Evolutionary conservation across 2,797 vertebrate genomes (phyloP).

Genomic region (Cygnus olor): DNA sequence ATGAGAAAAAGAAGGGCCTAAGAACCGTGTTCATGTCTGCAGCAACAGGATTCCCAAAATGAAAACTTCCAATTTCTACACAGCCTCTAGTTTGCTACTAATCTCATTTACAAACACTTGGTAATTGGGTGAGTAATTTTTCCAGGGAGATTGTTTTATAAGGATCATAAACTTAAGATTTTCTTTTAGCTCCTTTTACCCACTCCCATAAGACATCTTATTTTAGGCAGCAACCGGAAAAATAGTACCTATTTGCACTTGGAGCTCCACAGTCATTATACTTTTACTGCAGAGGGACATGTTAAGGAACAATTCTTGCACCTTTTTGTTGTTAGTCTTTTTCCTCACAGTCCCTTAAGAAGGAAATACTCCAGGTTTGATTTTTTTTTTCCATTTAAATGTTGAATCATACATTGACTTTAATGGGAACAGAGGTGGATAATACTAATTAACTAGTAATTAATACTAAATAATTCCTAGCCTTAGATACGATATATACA

Average conservation of each 20-base stretch:
- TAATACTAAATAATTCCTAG: conserved; percentile 28
- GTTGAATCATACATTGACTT: conserved; percentile 1
- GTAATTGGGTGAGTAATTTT: background rate
- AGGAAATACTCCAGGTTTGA: background rate
- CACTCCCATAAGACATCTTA: background rate
- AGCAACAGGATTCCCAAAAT: background rate
- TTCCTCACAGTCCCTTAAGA: background rate
- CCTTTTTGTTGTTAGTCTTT: background rate
- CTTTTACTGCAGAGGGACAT: background rate
- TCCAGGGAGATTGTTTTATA: background rate
- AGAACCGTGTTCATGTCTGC: accelerated
- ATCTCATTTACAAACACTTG: background rate
- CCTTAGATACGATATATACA: background rate
- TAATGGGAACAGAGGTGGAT: background rate
- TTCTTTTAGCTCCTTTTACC: background rate
- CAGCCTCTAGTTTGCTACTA: background rate
- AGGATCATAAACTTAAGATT: background rate
- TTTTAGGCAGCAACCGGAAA: background rate
- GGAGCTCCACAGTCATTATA: background rate
- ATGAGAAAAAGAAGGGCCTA: background rate
- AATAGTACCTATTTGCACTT: background rate
- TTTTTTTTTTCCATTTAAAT: conserved; percentile 11
- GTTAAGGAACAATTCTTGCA: background rate
- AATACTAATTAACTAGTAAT: conserved; percentile 50
- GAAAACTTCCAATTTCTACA: background rate